Conservation (phyloP, 2,888 invertebrate genomes). For the Crematogaster levior region DNA sequence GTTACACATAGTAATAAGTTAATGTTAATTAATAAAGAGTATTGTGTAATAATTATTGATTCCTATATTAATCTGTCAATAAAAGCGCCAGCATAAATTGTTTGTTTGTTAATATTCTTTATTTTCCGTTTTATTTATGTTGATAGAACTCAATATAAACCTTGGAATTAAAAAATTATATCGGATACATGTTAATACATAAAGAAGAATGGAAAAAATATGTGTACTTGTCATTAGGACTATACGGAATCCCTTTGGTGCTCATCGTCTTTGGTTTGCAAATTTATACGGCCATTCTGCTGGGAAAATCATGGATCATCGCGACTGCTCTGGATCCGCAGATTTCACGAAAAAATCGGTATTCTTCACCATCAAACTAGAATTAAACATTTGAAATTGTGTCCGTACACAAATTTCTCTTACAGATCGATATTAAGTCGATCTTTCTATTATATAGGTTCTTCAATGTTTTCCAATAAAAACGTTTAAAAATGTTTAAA, state of each 20-base stretch:
- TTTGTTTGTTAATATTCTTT: constrained; percentile 3
- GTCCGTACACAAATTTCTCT: not conserved
- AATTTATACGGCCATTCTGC: constrained; percentile 92
- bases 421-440: not conserved
- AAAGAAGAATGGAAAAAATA: constrained; percentile 8
- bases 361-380: constrained; percentile 31
- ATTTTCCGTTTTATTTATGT: not conserved
- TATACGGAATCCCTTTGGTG: constrained; percentile 90
- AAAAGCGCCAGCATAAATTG: not conserved
- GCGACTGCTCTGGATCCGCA: constrained; percentile 90
- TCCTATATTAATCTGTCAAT: not conserved
- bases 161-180: not conserved
- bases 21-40: constrained; percentile 22
- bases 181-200: not conserved
- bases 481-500: constrained; percentile 8
- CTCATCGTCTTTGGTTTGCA: constrained; percentile 90
- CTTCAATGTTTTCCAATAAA: not conserved
- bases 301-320: constrained; percentile 94
- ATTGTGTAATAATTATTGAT: not conserved
- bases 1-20: not conserved
- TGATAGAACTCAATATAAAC: not conserved
- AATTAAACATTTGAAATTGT: not conserved
- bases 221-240: constrained; percentile 85
- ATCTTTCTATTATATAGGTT: not conserved
- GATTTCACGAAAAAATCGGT: constrained; percentile 88